These are phyloP conservation scores for Embidobia sp. DNA, from an alignment of 2,888 invertebrate species.

Conservation along the genomic window DNA sequence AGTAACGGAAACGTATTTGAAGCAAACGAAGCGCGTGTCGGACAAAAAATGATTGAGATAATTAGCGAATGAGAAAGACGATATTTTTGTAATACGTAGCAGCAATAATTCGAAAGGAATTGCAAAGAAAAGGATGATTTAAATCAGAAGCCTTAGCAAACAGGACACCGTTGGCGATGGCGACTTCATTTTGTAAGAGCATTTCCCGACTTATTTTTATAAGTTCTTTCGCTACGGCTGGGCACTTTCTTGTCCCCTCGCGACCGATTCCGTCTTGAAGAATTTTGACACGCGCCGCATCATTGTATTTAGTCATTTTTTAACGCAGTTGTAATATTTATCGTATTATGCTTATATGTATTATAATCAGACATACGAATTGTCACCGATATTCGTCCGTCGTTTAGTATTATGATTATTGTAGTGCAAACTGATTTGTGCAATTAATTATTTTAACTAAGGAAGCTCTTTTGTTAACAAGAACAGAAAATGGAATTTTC, in stretches of 20 bases:
- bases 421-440: too few relatives aligned
- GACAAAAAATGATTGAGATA: slow-evolving; percentile 16
- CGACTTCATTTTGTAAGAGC: slow-evolving; percentile 37
- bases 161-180: slow-evolving; percentile 32
- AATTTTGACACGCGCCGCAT: slow-evolving; percentile 57
- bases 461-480: too few relatives aligned
- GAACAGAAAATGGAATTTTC: too few relatives aligned
- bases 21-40: slow-evolving; percentile 53
- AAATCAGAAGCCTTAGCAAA: slow-evolving; percentile 57
- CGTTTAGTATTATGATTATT: slow-evolving; percentile 1
- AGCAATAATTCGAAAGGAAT: slow-evolving; percentile 64
- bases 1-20: slow-evolving; percentile 27
- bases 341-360: slow-evolving; percentile 70
- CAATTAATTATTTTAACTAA: too few relatives aligned
- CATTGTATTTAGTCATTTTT: slow-evolving; percentile 67
- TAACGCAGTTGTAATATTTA: slow-evolving; percentile 68
- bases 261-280: slow-evolving; percentile 65
- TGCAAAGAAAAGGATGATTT: slow-evolving; percentile 65
- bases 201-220: slow-evolving; percentile 71
- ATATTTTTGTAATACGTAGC: slow-evolving; percentile 72
- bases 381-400: slow-evolving; percentile 41
- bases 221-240: slow-evolving; percentile 50
- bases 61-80: slow-evolving; percentile 47
- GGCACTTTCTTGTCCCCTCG: slow-evolving; percentile 66
- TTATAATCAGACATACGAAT: slow-evolving; percentile 62